These are phyloP conservation scores for Aleiodes leptofemur DNA, from an alignment of 2,888 invertebrate species.

Conservation along the genomic window DNA sequence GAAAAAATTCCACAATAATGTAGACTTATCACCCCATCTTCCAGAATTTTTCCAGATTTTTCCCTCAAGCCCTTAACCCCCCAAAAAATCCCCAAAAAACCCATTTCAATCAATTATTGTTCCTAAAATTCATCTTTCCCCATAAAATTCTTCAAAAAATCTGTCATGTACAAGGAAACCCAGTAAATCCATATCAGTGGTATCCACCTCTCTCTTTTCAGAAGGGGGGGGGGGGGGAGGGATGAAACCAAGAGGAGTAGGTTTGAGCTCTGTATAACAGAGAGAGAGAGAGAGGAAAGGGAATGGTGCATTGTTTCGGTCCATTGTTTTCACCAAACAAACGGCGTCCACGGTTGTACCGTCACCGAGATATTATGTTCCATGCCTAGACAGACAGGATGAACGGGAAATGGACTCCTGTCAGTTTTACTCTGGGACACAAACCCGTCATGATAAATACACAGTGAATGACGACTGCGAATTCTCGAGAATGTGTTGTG, in stretches of 20 bases:
- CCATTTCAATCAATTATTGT: too few relatives aligned
- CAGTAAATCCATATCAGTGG: conserved; percentile 27
- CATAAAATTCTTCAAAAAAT: background rate
- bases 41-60: too few relatives aligned
- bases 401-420: conserved; percentile 74
- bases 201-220: conserved; percentile 22
- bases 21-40: too few relatives aligned
- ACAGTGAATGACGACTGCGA: background rate
- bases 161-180: conserved; percentile 15
- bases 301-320: conserved; percentile 72
- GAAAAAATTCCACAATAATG: too few relatives aligned
- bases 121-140: too few relatives aligned
- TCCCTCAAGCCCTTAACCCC: too few relatives aligned
- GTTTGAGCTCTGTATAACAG: conserved; percentile 52
- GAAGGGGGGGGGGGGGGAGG: conserved; percentile 21
- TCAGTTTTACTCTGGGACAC: conserved; percentile 70
- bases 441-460: conserved; percentile 67
- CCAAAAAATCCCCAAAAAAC: too few relatives aligned
- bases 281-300: conserved; percentile 57
- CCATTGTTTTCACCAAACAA: conserved; percentile 74
- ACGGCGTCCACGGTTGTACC: conserved; percentile 73
- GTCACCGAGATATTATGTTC: conserved; percentile 68
- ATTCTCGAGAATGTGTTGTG: too few relatives aligned
- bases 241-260: conserved; percentile 35
- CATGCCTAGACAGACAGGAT: conserved; percentile 66